Evolutionary conservation across 2,113 vertebrate species (phyloP).

Genomic region (Gymnorhina tibicen): DNA sequence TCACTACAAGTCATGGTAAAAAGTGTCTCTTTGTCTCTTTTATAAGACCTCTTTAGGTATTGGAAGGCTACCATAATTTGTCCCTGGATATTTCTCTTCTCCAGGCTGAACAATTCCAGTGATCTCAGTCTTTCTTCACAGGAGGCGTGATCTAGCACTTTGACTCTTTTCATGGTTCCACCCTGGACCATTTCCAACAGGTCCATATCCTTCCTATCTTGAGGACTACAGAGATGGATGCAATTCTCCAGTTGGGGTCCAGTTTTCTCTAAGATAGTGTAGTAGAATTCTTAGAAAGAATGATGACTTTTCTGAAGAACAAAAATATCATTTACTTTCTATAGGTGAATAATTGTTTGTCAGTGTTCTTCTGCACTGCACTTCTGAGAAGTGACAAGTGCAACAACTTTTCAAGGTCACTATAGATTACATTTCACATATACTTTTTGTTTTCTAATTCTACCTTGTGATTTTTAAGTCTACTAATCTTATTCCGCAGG

Average conservation of each 20-base stretch:
- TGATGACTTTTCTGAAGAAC: not conserved
- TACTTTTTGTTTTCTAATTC: not conserved
- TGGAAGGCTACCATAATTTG: not conserved
- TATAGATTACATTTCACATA: not conserved
- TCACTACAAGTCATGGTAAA: not conserved
- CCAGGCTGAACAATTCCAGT: not conserved
- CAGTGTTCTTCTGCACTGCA: not conserved
- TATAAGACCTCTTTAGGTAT: not conserved
- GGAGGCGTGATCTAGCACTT: accelerated
- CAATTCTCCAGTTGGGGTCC: not conserved
- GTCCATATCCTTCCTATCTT: not conserved
- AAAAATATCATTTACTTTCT: not conserved
- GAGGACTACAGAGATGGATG: not conserved
- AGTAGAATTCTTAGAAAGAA: not conserved
- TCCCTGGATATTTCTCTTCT: not conserved
- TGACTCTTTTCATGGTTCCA: not conserved
- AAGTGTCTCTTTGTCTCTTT: not conserved
- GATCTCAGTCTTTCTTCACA: not conserved
- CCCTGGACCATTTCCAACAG: not conserved
- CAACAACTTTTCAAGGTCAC: not conserved
- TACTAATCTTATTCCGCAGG: not conserved
- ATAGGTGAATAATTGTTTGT: not conserved
- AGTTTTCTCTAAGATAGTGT: not conserved
- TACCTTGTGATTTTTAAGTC: not conserved
- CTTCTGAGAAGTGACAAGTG: not conserved